These are phyloP conservation scores for Circaetus gallicus DNA, from an alignment of 2,113 vertebrate genomes.

Conservation along the genomic window DNA sequence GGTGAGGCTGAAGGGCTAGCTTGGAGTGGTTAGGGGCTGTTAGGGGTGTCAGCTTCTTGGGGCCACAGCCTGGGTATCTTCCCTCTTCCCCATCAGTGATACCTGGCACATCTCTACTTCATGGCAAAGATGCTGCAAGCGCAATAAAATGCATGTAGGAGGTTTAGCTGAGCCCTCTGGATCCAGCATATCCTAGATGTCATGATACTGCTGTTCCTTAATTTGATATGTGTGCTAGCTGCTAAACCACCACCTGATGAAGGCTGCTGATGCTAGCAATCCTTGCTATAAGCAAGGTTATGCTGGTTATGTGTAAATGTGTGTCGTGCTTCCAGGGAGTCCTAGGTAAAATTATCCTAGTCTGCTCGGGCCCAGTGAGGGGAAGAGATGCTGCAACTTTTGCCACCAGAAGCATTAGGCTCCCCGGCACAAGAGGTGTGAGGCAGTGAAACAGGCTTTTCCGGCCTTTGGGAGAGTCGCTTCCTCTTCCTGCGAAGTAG, in stretches of 20 bases:
- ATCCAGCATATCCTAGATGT: neutral
- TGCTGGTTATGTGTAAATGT: neutral
- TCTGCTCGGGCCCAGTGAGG: neutral
- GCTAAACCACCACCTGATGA: neutral
- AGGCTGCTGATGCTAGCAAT: neutral
- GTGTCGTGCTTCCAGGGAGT: neutral
- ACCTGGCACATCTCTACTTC: neutral
- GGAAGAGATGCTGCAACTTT: neutral
- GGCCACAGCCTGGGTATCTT: neutral
- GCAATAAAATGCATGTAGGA: accelerated
- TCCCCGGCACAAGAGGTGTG: neutral
- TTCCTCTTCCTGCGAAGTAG: slow-evolving; percentile 52
- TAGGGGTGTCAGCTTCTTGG: neutral
- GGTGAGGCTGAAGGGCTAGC: neutral
- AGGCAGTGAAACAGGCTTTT: slow-evolving; percentile 56
- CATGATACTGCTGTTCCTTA: neutral
- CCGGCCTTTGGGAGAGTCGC: slow-evolving; percentile 11
- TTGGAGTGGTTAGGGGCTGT: neutral
- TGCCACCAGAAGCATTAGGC: neutral
- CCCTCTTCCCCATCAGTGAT: too few relatives aligned
- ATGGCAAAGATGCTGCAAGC: neutral
- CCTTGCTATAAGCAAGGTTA: neutral
- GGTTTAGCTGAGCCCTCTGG: neutral
- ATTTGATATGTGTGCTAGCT: neutral
- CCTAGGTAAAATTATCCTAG: neutral